Evolutionary conservation across 1,140 invertebrate species (phyloP).

Genomic region (Formica exsecta): DNA sequence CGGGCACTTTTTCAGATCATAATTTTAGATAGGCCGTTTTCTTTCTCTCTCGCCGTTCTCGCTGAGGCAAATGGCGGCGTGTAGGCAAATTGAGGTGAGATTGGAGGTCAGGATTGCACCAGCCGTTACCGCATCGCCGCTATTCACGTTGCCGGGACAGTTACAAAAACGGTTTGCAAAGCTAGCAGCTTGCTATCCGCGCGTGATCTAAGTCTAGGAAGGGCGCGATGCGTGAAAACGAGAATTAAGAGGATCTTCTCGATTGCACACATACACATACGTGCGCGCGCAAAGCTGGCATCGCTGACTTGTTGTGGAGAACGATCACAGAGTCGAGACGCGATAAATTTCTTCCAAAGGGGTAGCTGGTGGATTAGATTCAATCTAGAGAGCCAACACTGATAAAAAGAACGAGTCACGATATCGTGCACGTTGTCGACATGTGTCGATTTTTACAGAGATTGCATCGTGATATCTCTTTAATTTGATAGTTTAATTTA

Average conservation of each 20-base stretch:
- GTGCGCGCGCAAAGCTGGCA: slow-evolving; percentile 3
- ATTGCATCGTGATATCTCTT: slow-evolving; percentile 5
- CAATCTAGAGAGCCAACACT: slow-evolving; percentile 38
- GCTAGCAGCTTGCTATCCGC: slow-evolving; percentile 27
- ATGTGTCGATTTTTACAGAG: slow-evolving; percentile 11
- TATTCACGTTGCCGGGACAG: slow-evolving; percentile 72
- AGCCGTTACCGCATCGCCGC: slow-evolving; percentile 69
- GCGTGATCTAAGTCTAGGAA: slow-evolving; percentile 43
- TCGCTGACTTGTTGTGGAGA: slow-evolving; percentile 48
- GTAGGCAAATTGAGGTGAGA: slow-evolving; percentile 87
- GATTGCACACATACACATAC: background rate
- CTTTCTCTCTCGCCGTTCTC: slow-evolving; percentile 70
- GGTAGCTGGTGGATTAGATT: slow-evolving; percentile 45
- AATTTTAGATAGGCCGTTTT: slow-evolving; percentile 86
- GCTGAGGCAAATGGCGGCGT: slow-evolving; percentile 83
- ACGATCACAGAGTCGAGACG: slow-evolving; percentile 40
- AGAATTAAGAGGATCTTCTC: slow-evolving; percentile 55
- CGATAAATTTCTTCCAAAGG: slow-evolving; percentile 48
- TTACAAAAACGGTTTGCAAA: slow-evolving; percentile 68
- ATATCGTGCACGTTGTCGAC: slow-evolving; percentile 14
- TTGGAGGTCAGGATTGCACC: slow-evolving; percentile 84
- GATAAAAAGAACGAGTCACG: slow-evolving; percentile 19
- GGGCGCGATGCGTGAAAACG: slow-evolving; percentile 58
- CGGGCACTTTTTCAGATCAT: slow-evolving; percentile 85
- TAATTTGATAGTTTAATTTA: background rate